Evolutionary conservation across 2,797 vertebrate species (phyloP).

Genomic region (Oceanodroma leucorhoa): DNA sequence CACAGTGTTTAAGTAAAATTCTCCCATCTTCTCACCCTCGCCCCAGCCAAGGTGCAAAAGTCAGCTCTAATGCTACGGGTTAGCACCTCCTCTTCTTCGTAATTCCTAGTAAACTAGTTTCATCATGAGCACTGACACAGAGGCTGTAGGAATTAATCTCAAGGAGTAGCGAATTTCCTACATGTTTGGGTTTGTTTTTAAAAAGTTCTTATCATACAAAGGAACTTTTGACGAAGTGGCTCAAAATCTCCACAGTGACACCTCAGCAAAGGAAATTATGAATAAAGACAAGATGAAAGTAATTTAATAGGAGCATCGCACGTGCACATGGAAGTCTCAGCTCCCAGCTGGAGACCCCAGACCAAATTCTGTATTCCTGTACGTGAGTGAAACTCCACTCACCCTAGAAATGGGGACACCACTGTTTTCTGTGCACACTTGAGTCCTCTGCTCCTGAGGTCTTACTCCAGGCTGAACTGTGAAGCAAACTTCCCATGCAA

Average conservation of each 20-base stretch:
- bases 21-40: background rate
- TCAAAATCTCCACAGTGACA: background rate
- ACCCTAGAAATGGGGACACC: background rate
- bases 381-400: background rate
- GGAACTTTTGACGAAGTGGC: background rate
- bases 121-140: background rate
- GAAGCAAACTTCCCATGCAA: background rate
- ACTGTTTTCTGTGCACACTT: background rate
- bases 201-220: background rate
- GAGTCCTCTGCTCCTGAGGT: background rate
- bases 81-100: too few relatives aligned
- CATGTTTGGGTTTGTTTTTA: accelerated
- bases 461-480: background rate
- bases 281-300: background rate
- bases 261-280: background rate
- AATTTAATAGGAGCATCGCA: background rate
- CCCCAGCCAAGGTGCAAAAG: background rate
- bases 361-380: background rate
- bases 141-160: background rate
- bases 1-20: background rate
- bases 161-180: background rate
- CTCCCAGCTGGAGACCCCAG: background rate
- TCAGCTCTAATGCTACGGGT: background rate
- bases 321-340: background rate
- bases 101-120: background rate